A percentile compares a stretch with the other conserved stretches of the same genome.
Conservation (phyloP, 1,140 invertebrate species). For the Trachelipus rathkii region DNA sequence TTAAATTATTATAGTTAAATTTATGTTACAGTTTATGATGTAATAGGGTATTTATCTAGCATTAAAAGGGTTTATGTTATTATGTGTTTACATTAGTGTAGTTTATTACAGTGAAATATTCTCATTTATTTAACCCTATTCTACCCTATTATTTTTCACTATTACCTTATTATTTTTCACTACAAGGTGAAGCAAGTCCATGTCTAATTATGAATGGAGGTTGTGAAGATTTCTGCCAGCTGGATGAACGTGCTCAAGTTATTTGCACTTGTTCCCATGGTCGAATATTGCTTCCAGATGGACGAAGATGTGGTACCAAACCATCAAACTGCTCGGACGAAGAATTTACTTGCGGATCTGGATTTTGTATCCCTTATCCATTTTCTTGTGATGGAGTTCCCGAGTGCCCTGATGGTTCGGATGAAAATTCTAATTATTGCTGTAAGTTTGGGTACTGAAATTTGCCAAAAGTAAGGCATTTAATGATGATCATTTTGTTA, state of each 20-base stretch:
- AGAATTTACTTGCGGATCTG: slow-evolving; percentile 58
- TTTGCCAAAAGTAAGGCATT: no score
- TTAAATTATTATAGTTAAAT: no score
- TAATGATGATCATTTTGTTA: no score
- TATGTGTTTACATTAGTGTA: no score
- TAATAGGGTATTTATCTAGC: no score
- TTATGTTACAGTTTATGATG: no score
- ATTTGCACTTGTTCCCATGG: slow-evolving; percentile 62
- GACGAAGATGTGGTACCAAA: slow-evolving; percentile 54
- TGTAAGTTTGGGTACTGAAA: slow-evolving; percentile 18
- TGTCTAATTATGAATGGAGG: slow-evolving; percentile 59
- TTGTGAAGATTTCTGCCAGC: slow-evolving; percentile 66
- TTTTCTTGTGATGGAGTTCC: slow-evolving; percentile 70
- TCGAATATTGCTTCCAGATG: slow-evolving; percentile 55
- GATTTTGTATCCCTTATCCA: slow-evolving; percentile 67
- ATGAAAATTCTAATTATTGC: slow-evolving; percentile 61
- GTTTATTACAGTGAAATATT: background rate
- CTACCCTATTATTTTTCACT: background rate
- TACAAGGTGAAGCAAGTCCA: slow-evolving; percentile 32
- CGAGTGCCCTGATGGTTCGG: slow-evolving; percentile 70
- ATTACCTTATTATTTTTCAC: background rate
- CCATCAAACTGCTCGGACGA: slow-evolving; percentile 51
- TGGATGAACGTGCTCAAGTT: slow-evolving; percentile 58
- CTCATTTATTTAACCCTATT: background rate
- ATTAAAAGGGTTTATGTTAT: no score